Evolutionary conservation across 2,113 vertebrate species (phyloP), one percentile per base, ranked within the genome.

Genomic region (Eclectus roratus): DNA sequence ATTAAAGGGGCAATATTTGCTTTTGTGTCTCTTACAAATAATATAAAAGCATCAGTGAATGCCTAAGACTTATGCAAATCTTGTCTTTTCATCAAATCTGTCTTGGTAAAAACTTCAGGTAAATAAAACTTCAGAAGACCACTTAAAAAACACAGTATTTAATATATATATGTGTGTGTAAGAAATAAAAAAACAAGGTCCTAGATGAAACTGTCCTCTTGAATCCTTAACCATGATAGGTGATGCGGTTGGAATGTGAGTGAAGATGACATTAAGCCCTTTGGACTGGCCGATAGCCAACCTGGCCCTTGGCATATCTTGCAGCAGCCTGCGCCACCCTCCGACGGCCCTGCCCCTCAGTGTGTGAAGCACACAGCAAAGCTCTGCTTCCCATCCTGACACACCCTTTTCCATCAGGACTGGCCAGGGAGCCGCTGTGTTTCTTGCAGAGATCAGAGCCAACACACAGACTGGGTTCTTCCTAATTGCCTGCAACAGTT

Each of bases 321-420:
- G 29, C 35, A 43, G 43, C 53, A 56, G 4, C 28, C 29, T 4
- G 39, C 3, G 5, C 31, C 7, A 17, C 15, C 10, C 33, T 60
- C 39, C 0, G 7, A 6, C 5, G 1, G 2, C 14, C 12, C 53
- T 0, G 0, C 29, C 10, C 6, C 18, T 17, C 29, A 0, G 8
- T 1, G 25, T 0, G 24, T 0, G 2, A 23, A 1, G 13, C 63
- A 33, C 55, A 21, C 24, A 23, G 5, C 33, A 37, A 27, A 50
- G 64, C 47, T 41, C 69, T 68, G 73, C 55, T 64, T 24, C 81
- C 71, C 60, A 50, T 21, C 88, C 76, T 2, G 91, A 81, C 96
- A 95, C 96, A 81, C 88, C 93, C 93, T 92, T 20, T 37, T 17
- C 43, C 80, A 74, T 2, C 50, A 29, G 64, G 20, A 50, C 14